Evolutionary conservation across 2,797 vertebrate genomes (phyloP).

Genomic region (Acipenser transmontanus): DNA sequence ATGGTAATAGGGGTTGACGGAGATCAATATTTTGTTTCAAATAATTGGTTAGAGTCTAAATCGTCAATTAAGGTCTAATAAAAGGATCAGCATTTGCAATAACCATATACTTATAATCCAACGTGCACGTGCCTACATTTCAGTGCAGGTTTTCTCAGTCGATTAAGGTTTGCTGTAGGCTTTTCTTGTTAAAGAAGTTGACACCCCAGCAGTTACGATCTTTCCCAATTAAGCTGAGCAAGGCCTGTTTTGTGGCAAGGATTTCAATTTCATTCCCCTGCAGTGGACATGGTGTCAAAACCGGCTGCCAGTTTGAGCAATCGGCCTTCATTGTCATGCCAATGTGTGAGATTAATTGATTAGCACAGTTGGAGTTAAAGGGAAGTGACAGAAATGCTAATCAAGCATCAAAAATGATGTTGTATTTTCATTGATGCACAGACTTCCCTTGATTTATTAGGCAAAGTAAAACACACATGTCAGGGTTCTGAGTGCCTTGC

Average conservation of each 20-base stretch:
- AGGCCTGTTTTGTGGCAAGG: constrained; percentile 12
- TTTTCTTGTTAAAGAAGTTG: background rate
- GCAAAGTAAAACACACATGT: constrained; percentile 45
- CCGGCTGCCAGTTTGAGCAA: constrained; percentile 50
- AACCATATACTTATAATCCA: no score
- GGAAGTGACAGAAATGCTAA: constrained; percentile 56
- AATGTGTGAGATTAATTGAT: constrained; percentile 48
- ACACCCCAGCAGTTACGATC: background rate
- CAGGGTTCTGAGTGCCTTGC: constrained; percentile 37
- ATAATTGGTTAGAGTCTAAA: no score
- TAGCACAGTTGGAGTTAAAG: constrained; percentile 61
- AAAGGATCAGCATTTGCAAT: no score
- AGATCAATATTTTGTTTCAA: no score
- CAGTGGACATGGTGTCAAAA: constrained; percentile 32
- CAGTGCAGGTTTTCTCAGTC: no score
- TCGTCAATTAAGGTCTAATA: no score
- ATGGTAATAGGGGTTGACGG: no score
- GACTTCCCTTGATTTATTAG: constrained; percentile 54
- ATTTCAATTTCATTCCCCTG: constrained; percentile 35
- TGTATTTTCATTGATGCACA: constrained; percentile 32
- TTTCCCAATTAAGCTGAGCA: background rate
- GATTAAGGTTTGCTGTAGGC: no score
- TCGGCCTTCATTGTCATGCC: constrained; percentile 46
- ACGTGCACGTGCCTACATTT: no score
- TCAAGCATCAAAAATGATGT: constrained; percentile 60